A percentile compares a stretch with the other conserved stretches of the same genome.
Conservation (phyloP, 1,140 invertebrate genomes). For the Medauroidea extradentata region DNA sequence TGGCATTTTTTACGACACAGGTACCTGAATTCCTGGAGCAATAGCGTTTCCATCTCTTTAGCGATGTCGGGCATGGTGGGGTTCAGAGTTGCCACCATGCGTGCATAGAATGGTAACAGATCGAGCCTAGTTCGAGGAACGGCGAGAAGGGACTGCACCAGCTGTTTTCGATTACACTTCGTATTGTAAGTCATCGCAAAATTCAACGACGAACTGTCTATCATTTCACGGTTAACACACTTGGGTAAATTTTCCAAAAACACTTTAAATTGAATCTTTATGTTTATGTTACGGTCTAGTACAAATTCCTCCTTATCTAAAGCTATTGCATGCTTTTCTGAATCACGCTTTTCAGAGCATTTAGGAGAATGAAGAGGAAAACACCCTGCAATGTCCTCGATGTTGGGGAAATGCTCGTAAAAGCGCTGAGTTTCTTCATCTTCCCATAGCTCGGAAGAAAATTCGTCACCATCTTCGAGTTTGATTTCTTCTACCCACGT, state of each 20-base stretch:
- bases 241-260: conserved; percentile 86
- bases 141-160: conserved; percentile 72
- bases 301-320: conserved; percentile 43
- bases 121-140: conserved; percentile 85
- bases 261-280: conserved; percentile 66
- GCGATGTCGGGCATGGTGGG: conserved; percentile 78
- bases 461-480: conserved; percentile 25
- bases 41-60: conserved; percentile 76
- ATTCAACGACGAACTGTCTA: conserved; percentile 94
- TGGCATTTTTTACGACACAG: conserved; percentile 96
- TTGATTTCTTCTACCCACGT: no score
- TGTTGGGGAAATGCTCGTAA: conserved; percentile 88
- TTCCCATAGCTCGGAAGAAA: conserved; percentile 65
- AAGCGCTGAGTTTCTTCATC: conserved; percentile 93
- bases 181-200: conserved; percentile 93
- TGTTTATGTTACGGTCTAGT: conserved; percentile 40
- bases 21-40: conserved; percentile 93
- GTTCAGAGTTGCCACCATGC: conserved; percentile 88
- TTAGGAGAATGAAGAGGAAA: background rate
- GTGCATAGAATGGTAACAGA: conserved; percentile 90
- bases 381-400: conserved; percentile 38
- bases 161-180: conserved; percentile 88
- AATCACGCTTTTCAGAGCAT: background rate
- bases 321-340: background rate
- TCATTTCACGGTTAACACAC: conserved; percentile 93